Base-by-base conservation (phyloP, 2,888 invertebrate genomes). In the Drosophila sordidapex region DNA sequence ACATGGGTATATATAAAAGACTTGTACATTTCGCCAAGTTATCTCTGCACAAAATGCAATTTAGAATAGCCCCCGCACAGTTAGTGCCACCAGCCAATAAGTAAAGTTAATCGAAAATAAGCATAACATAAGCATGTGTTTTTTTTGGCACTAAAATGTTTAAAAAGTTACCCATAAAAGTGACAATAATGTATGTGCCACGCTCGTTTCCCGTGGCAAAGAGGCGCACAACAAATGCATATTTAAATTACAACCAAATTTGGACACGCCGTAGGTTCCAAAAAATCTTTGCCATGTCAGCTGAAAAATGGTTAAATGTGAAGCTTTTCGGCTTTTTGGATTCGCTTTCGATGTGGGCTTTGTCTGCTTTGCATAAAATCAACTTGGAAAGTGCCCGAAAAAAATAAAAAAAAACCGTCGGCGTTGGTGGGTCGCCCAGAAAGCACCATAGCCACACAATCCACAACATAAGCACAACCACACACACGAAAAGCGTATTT, bases 221-320 rank as follows among this genome's bases (percentile, higher is more conserved):
- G 25, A 49, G 31, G 51, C 40, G 57, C 51, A 86, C 70, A 74
- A 70, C 71, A 79, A 89, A 85, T 87, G 74, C 80, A 84, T 80
- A 77, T 84, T 84, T 79, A 82, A 84, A 75, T 75, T 68, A 77
- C 65, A 51, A 46, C 74, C 82, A 84, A 82, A 81, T 87, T 75
- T 62, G 79, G 87, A 63, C 49, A 36, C 35, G 69, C 49, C 66
- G 74, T 83, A 82, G 79, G 84, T 76, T 75, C 48, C 29, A 75
- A 70, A 25, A 80, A 74, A 71, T 67, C 71, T 80, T 62, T 72
- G 78, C 72, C 56, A 72, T 65, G 61, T 80, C 78, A 75, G 75
- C 82, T 64, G 49, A 81, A 80, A 70, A 70, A 58, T 70, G 66
- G 65, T 81, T 76, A 61, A 69, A 70, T 67, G 70, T 64, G 62